These are phyloP conservation scores for Phalacrocorax brasilianus DNA, from an alignment of 2,113 vertebrate genomes.

Conservation along the genomic window DNA sequence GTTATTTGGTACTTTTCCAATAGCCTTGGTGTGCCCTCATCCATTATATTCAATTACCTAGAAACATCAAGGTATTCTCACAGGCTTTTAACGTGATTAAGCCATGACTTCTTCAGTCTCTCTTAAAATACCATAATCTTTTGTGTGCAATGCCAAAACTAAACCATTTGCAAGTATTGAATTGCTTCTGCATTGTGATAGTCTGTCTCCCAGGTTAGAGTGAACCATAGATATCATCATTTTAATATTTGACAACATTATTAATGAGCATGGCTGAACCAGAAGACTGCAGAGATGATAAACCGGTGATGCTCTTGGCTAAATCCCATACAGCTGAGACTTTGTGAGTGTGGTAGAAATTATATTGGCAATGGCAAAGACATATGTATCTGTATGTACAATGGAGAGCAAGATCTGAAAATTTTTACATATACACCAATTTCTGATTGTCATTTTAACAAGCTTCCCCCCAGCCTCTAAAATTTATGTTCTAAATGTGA, in stretches of 20 bases:
- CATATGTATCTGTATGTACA: neutral
- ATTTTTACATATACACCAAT: neutral
- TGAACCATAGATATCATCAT: neutral
- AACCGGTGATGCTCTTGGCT: neutral
- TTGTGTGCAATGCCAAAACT: neutral
- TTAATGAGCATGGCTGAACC: neutral
- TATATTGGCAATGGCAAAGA: neutral
- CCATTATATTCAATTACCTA: neutral
- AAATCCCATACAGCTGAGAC: neutral
- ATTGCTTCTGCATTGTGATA: neutral
- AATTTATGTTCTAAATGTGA: neutral
- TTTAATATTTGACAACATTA: neutral
- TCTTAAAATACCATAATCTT: neutral
- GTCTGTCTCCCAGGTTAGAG: neutral
- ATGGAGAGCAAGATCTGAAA: neutral
- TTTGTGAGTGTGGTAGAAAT: neutral
- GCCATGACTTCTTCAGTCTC: neutral
- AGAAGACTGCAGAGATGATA: neutral
- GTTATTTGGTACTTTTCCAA: constrained; percentile 19
- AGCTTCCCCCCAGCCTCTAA: neutral
- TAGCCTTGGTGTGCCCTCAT: neutral
- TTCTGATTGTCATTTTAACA: neutral
- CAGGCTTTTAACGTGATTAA: constrained; percentile 36
- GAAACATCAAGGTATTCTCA: neutral
- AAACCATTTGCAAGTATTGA: neutral